Evolutionary conservation across 1,140 invertebrate species (phyloP), one percentile per base, ranked within the genome.

Genomic region (Zaprionus capensis): DNA sequence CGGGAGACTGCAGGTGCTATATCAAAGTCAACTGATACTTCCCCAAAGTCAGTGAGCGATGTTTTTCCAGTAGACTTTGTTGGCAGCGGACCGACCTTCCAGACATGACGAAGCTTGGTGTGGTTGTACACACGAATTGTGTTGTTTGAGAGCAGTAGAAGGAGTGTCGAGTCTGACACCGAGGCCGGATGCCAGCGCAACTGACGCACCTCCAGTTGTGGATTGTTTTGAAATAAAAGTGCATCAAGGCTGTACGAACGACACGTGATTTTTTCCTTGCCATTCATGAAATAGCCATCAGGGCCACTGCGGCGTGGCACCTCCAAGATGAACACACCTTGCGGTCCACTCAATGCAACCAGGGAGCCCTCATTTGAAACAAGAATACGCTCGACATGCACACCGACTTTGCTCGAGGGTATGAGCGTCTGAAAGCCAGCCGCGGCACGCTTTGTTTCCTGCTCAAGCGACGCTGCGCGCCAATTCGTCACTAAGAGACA

Each of bases 121-220:
- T 93, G 91, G 61, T 94, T 94, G 91, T 94, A 95, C 5, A 94
- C 87, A 22, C 96, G 96, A 71, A 98, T 95, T 5, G 95, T 94
- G 91, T 98, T 98, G 92, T 98, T 96, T 7, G 96, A 97, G 2
- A 97, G 96, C 3, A 98, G 93, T 9, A 98, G 94, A 1, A 97
- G 91, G 2, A 98, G 82, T 91, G 97, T 96, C 2, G 95, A 95
- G 74, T 97, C 95, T 0, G 95, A 95, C 2, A 94, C 93, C 5
- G 97, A 97, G 20, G 95, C 96, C 11, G 97, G 96, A 94, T 98
- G 97, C 96, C 97, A 98, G 26, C 95, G 94, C 0, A 95, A 94
- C 78, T 95, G 95, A 6, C 95, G 93, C 11, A 97, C 94, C 81
- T 96, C 95, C 7, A 95, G 92, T 2, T 94, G 93, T 2, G 94